Percentiles rank a stretch among this genome's conserved stretches.
These are phyloP conservation scores for Eupristina koningsbergeri DNA, from an alignment of 1,140 invertebrate genomes.

Conservation along the genomic window DNA sequence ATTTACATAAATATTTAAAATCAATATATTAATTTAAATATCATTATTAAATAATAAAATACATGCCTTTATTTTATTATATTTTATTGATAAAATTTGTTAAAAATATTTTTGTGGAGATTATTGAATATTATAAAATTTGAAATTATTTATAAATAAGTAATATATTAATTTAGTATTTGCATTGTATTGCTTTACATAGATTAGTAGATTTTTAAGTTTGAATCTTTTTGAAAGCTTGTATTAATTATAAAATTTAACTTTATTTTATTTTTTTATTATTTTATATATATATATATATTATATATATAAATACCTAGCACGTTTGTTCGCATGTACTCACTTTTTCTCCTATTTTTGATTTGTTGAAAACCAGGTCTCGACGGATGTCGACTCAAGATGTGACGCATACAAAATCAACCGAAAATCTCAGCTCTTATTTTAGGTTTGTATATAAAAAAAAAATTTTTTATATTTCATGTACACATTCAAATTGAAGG, in stretches of 20 bases:
- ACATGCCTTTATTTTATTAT: no score
- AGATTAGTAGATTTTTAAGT: background rate
- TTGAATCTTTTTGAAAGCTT: background rate
- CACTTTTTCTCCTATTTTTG: constrained; percentile 64
- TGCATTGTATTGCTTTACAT: background rate
- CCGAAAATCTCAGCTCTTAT: constrained; percentile 66
- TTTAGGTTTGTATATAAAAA: constrained; percentile 65
- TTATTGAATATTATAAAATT: no score
- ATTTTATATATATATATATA: no score
- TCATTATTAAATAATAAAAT: no score
- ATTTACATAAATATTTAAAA: no score
- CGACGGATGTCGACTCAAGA: constrained; percentile 87
- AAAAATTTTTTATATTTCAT: background rate
- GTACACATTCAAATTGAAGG: background rate
- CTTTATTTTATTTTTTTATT: constrained; percentile 57
- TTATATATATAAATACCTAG: constrained; percentile 59
- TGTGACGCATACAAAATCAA: constrained; percentile 71
- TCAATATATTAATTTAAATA: no score
- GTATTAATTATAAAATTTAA: constrained; percentile 53
- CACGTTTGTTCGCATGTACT: constrained; percentile 67
- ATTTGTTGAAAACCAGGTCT: constrained; percentile 74
- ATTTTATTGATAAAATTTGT: no score
- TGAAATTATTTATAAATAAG: no score
- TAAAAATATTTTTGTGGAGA: no score
- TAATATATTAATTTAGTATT: background rate